These are phyloP conservation scores for Sympetrum striolatum DNA, from an alignment of 2,888 invertebrate species.

Conservation along the genomic window DNA sequence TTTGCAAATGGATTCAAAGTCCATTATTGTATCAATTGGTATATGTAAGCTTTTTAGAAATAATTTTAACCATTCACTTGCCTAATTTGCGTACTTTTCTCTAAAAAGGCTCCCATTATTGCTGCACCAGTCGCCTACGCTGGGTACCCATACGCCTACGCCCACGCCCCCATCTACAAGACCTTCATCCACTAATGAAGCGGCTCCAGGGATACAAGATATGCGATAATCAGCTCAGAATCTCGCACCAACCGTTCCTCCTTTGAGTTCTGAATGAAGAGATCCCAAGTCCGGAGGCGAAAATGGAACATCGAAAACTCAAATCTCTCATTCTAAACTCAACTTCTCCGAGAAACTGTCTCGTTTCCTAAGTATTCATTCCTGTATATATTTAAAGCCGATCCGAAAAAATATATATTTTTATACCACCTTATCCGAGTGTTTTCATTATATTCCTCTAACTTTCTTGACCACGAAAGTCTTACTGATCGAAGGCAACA, in stretches of 20 bases:
- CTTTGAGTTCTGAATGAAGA: not conserved
- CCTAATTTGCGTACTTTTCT: not conserved
- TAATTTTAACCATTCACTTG: too few relatives aligned
- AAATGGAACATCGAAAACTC: not conserved
- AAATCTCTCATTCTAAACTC: not conserved
- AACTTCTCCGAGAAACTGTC: not conserved
- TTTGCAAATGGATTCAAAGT: too few relatives aligned
- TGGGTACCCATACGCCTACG: slow-evolving; percentile 3
- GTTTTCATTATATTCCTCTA: not conserved
- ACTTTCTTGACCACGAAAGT: too few relatives aligned
- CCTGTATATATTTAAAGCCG: not conserved
- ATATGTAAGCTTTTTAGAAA: too few relatives aligned
- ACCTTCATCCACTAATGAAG: slow-evolving; percentile 6
- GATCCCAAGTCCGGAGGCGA: not conserved
- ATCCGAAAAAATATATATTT: not conserved
- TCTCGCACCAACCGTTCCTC: not conserved
- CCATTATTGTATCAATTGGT: too few relatives aligned
- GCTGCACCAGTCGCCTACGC: not conserved
- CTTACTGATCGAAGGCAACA: too few relatives aligned
- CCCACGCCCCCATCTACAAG: slow-evolving; percentile 15
- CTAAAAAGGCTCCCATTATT: not conserved
- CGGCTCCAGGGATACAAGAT: not conserved
- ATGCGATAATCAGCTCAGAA: not conserved
- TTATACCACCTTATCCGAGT: not conserved
- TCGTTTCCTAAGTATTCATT: not conserved